phyloP scores from a whole-genome alignment of 2,113 vertebrate species.

The Triplophysa tibetana region DNA sequence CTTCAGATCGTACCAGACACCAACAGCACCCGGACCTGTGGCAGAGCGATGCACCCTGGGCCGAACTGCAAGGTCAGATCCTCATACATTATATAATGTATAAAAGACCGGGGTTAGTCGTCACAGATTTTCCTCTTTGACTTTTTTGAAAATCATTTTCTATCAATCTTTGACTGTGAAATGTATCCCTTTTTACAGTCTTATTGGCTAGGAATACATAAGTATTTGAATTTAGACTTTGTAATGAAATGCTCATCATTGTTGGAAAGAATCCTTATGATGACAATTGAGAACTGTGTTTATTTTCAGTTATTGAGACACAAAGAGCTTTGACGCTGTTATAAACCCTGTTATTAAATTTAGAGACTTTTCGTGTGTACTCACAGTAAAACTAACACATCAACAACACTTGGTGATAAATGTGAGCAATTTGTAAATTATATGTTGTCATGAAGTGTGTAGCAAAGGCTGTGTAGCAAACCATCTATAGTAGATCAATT shows the following conservation, averaged over 20 bases:
- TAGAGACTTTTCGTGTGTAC: not conserved
- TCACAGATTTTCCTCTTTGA: not conserved
- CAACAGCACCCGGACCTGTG: conserved; percentile 34
- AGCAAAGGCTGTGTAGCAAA: not conserved
- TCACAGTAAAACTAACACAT: not conserved
- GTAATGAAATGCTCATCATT: too few relatives aligned
- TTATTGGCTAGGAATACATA: too few relatives aligned
- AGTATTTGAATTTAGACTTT: too few relatives aligned
- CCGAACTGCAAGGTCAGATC: conserved; percentile 39
- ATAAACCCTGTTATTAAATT: conserved; percentile 11
- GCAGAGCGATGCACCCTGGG: conserved; percentile 41
- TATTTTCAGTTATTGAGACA: not conserved
- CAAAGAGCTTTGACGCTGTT: not conserved
- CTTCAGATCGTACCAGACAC: not conserved
- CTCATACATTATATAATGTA: not conserved
- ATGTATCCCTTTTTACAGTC: too few relatives aligned
- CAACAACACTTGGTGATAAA: conserved; percentile 8
- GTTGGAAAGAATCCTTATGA: not conserved
- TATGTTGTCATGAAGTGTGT: not conserved
- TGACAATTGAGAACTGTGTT: not conserved
- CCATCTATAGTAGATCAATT: not conserved
- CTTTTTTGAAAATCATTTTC: too few relatives aligned
- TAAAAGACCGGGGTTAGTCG: not conserved
- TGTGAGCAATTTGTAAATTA: not conserved
- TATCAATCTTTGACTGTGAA: too few relatives aligned